Percentiles rank a stretch among this genome's conserved stretches.
These are phyloP conservation scores for Microcebus jonahi DNA, from an alignment of 2,113 vertebrate species.

Conservation along the genomic window DNA sequence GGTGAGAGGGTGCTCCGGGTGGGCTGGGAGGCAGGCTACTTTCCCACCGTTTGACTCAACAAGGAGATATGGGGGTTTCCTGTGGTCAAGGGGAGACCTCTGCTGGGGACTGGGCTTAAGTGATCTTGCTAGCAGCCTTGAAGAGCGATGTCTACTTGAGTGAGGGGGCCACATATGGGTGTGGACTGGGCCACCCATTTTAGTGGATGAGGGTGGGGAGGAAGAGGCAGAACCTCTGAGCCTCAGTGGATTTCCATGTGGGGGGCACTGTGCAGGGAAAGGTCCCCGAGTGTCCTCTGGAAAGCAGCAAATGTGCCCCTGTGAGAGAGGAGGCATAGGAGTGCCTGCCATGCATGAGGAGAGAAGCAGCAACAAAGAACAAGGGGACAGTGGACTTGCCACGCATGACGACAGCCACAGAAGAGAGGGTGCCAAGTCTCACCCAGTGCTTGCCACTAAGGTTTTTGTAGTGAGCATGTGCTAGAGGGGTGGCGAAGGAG, in stretches of 20 bases:
- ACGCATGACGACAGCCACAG: neutral
- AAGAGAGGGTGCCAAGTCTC: neutral
- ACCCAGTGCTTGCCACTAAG: neutral
- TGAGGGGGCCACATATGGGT: neutral
- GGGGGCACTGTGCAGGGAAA: neutral
- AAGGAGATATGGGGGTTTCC: neutral
- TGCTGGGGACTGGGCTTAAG: neutral
- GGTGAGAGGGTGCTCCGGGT: too few species aligned
- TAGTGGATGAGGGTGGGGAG: neutral
- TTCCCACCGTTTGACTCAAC: neutral
- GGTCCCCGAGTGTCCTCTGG: neutral
- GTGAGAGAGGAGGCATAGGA: neutral
- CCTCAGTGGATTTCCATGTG: neutral
- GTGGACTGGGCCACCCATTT: neutral
- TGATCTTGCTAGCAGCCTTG: neutral
- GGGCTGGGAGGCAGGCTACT: neutral
- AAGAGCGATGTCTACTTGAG: neutral
- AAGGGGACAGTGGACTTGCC: neutral
- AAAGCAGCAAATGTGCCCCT: neutral
- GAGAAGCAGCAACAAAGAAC: neutral
- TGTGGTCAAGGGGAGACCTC: neutral
- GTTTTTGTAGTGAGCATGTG: neutral
- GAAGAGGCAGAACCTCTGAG: neutral
- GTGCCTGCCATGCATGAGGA: neutral
- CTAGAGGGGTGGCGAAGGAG: neutral